Evolutionary conservation across 2,888 invertebrate genomes (phyloP), one percentile per base, ranked within the genome.

Genomic region (Drosophila austrosaltans): DNA sequence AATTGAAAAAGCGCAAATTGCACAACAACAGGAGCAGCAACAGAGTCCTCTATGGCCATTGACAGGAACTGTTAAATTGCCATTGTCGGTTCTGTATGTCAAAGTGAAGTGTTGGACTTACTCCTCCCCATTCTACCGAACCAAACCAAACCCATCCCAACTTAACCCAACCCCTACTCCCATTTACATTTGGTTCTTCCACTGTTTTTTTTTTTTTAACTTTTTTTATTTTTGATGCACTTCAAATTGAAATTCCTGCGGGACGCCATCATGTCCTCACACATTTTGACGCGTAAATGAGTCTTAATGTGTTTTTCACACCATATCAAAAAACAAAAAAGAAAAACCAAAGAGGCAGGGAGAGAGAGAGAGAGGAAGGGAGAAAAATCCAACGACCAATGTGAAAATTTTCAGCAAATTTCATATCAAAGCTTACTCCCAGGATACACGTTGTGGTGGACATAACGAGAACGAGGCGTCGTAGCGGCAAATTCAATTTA

Each of bases 401-500:
- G 63, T 66, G 66, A 66, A 76, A 64, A 75, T 71, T 73, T 68
- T 61, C 64, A 57, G 63, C 62, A 72, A 71, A 79, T 81, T 69
- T 66, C 63, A 72, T 76, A 73, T 76, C 69, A 75, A 74, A 72
- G 84, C 75, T 56, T 69, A 71, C 44, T 28, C 42, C 44, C 57
- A 56, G 42, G 65, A 62, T 64, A 7, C 53, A n/a, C 12, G 25
- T 57, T 66, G 40, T 53, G 63, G 62, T 63, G 63, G 62, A 61
- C 57, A 67, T 63, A 60, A 57, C 58, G 62, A 30, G 44, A 56
- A 71, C 73, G 83, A 88, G 82, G 87, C 81, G 87, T 80, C 86
- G 89, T 89, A 86, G 88, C 90, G 82, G 83, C 69, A 91, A 91
- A 91, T 91, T 91, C 80, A 91, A 91, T 91, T 91, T 91, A 91